Conservation (phyloP, 2,797 vertebrate species). For the Alectoris magna region DNA sequence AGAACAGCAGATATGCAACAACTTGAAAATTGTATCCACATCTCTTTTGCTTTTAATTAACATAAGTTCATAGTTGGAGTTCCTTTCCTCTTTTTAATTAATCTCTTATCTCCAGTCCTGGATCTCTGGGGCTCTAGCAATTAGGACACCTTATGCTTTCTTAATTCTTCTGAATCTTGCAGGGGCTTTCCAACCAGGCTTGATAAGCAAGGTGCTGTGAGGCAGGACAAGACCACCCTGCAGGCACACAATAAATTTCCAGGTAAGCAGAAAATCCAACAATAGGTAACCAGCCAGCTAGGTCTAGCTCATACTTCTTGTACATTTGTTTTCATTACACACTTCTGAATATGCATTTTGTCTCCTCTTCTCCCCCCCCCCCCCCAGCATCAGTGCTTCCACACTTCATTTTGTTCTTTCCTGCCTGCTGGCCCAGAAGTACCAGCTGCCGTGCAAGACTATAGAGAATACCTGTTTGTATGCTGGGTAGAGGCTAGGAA, state of each 20-base stretch:
- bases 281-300: not conserved
- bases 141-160: not conserved
- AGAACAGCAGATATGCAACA: constrained; percentile 32
- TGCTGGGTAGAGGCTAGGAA: not conserved
- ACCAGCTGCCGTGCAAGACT: not conserved
- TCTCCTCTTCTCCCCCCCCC: not conserved
- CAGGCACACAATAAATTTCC: not conserved
- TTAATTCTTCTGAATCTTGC: not conserved
- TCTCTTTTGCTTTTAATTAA: constrained; percentile 30
- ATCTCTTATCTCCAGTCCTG: not conserved
- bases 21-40: constrained; percentile 47
- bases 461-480: not conserved
- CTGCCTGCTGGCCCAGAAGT: not conserved
- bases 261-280: constrained; percentile 3
- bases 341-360: not conserved
- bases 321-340: not conserved
- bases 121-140: not conserved
- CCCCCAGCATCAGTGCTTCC: not conserved
- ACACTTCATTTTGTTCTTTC: not conserved
- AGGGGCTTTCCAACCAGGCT: not conserved
- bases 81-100: constrained; percentile 16
- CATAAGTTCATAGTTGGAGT: not conserved
- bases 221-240: not conserved
- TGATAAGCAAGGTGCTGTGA: not conserved
- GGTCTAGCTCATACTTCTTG: not conserved